Conservation (phyloP, 2,113 vertebrate species). For the Phaethornis superciliosus region DNA sequence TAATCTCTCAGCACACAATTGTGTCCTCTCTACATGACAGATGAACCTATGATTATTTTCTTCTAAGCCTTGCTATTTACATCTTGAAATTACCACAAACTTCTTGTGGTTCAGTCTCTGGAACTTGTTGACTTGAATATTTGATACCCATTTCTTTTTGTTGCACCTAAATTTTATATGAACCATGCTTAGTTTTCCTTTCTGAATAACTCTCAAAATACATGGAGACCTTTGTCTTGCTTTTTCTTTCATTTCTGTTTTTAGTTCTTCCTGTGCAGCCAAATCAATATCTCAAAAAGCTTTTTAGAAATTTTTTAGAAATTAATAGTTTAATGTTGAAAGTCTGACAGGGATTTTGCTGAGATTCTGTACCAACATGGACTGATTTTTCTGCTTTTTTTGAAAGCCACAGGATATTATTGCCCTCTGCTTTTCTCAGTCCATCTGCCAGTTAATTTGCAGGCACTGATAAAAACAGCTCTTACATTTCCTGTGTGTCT, state of each 20-base stretch:
- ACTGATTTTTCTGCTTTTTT: neutral
- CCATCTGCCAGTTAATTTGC: slow-evolving; percentile 32
- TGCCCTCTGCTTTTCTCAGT: neutral
- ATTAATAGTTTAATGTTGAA: neutral
- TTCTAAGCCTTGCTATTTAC: neutral
- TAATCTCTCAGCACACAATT: neutral
- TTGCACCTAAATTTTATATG: neutral
- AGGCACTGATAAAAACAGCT: neutral
- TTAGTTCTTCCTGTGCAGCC: neutral
- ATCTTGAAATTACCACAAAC: neutral
- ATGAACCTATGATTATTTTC: neutral
- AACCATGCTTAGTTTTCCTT: neutral
- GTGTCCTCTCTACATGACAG: neutral
- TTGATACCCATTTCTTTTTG: neutral
- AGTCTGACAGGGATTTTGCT: neutral
- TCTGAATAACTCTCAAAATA: neutral
- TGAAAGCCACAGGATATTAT: neutral
- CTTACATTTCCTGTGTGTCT: neutral
- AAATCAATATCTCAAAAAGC: neutral
- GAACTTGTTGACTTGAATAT: neutral
- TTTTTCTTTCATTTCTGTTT: neutral
- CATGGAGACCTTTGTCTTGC: neutral
- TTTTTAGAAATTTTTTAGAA: neutral
- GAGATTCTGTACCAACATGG: neutral
- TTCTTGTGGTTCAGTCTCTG: neutral